phyloP scores from a whole-genome alignment of 2,888 invertebrate species.

The Phanerotoma sp. region DNA sequence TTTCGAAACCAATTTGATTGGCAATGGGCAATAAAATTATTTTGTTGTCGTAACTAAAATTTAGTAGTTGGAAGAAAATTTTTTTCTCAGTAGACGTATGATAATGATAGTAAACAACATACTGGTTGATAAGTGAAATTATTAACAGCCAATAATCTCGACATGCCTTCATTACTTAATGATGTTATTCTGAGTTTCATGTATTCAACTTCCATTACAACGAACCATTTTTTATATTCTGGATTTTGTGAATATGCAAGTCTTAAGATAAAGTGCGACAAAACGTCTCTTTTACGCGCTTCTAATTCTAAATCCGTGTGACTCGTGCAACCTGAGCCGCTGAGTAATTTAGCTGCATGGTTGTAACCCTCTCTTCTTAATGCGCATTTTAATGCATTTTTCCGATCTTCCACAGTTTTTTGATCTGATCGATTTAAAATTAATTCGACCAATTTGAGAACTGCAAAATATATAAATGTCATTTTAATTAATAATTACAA shows the following conservation, averaged over 20 bases:
- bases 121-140: conserved; percentile 67
- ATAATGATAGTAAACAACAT: conserved; percentile 28
- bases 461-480: conserved; percentile 43
- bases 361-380: conserved; percentile 69
- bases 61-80: too few relatives aligned
- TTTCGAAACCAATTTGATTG: too few relatives aligned
- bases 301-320: conserved; percentile 65
- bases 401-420: conserved; percentile 68
- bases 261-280: conserved; percentile 91
- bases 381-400: conserved; percentile 65
- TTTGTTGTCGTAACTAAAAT: too few relatives aligned
- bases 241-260: conserved; percentile 88
- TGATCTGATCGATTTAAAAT: conserved; percentile 64
- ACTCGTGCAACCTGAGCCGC: conserved; percentile 61
- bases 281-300: conserved; percentile 75
- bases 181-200: conserved; percentile 78
- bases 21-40: too few relatives aligned
- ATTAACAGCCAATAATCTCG: conserved; percentile 68
- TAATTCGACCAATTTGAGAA: conserved; percentile 76
- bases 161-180: conserved; percentile 65
- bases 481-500: not conserved
- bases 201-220: conserved; percentile 84
- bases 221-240: conserved; percentile 85
- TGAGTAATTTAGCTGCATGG: conserved; percentile 65
- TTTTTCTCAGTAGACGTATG: not conserved